Conservation (phyloP, 2,888 invertebrate species). For the Nomada ruficornis region DNA sequence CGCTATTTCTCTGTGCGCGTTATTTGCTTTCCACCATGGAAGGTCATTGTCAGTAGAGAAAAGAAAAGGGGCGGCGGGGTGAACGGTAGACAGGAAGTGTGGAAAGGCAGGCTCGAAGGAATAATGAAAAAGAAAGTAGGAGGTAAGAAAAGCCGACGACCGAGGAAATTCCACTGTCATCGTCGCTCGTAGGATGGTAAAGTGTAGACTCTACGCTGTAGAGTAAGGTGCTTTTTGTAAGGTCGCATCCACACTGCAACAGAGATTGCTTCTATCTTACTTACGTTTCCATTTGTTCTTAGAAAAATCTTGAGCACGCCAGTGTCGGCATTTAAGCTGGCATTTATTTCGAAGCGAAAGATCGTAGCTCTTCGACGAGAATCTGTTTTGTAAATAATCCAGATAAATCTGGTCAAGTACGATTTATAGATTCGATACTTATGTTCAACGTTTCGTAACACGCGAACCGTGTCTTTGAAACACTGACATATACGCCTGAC, state of each 20-base stretch:
- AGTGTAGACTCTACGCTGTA: constrained; percentile 24
- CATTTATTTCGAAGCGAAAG: no score
- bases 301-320: constrained; percentile 7
- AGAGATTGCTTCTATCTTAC: constrained; percentile 14
- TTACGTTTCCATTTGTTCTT: constrained; percentile 30
- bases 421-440: background rate
- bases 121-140: constrained; percentile 57
- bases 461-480: background rate
- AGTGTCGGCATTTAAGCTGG: background rate
- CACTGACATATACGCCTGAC: no score
- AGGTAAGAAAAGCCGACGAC: constrained; percentile 45
- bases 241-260: constrained; percentile 67
- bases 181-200: constrained; percentile 25
- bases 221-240: constrained; percentile 65
- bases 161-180: constrained; percentile 58
- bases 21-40: constrained; percentile 23
- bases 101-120: constrained; percentile 30
- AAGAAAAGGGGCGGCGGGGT: constrained; percentile 38
- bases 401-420: no score
- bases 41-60: constrained; percentile 64
- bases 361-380: no score
- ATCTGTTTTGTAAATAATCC: no score
- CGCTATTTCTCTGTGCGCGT: background rate
- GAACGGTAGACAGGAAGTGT: constrained; percentile 43
- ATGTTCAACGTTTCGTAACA: background rate